A percentile compares a stretch with the other conserved stretches of the same genome.
These are phyloP conservation scores for Hydropsyche tenuis DNA, from an alignment of 1,140 invertebrate genomes.

Conservation along the genomic window DNA sequence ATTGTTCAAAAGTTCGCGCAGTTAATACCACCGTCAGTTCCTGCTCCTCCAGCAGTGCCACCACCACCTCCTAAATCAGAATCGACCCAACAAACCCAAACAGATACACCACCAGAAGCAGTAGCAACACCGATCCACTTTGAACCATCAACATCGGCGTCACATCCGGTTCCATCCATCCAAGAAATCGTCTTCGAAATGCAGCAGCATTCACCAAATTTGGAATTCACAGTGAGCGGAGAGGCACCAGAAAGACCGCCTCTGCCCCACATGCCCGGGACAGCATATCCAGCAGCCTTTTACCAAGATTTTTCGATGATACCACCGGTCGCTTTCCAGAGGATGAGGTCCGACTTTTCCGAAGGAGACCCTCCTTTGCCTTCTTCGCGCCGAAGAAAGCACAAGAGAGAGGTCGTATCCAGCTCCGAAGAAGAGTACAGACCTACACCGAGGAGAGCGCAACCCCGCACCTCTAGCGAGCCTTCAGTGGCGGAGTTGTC, in stretches of 20 bases:
- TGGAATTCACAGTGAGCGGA: not conserved
- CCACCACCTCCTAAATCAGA: slow-evolving; percentile 51
- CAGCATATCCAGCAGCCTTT: slow-evolving; percentile 61
- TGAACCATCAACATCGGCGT: not conserved
- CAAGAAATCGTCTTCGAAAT: slow-evolving; percentile 2
- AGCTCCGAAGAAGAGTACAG: slow-evolving; percentile 61
- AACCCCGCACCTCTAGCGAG: slow-evolving; percentile 55
- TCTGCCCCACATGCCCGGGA: slow-evolving; percentile 60
- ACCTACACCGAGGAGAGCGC: slow-evolving; percentile 57
- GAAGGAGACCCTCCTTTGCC: slow-evolving; percentile 54
- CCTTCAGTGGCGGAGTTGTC: slow-evolving; percentile 69
- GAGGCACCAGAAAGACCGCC: slow-evolving; percentile 64
- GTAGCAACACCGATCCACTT: not conserved
- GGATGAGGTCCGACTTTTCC: slow-evolving; percentile 55
- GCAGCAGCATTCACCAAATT: not conserved
- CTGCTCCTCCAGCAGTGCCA: slow-evolving; percentile 37
- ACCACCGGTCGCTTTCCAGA: slow-evolving; percentile 57
- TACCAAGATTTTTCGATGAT: slow-evolving; percentile 61
- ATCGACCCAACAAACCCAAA: slow-evolving; percentile 60
- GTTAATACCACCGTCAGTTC: slow-evolving; percentile 53
- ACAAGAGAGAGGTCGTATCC: slow-evolving; percentile 58
- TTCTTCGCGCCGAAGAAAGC: slow-evolving; percentile 55
- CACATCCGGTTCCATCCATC: not conserved
- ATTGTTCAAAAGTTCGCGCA: slow-evolving; percentile 64
- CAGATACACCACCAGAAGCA: slow-evolving; percentile 49